Conservation (phyloP, 1,140 invertebrate species). For the Bombus breviceps region DNA sequence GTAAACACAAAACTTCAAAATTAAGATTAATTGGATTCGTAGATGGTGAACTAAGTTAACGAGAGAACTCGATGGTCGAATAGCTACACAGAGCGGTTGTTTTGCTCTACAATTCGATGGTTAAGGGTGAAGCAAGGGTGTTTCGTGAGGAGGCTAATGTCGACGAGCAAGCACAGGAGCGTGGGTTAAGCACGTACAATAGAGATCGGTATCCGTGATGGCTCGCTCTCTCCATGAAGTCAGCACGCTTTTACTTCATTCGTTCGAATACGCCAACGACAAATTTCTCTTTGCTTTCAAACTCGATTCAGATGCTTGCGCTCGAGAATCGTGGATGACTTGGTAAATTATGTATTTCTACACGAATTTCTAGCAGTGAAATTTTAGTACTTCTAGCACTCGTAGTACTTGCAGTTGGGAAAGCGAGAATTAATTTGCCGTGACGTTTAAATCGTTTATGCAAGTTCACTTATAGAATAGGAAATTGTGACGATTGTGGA, state of each 20-base stretch:
- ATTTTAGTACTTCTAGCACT: background rate
- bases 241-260: conserved; percentile 14
- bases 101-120: conserved; percentile 10
- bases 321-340: background rate
- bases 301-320: background rate
- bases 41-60: background rate
- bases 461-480: background rate
- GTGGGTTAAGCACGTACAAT: conserved; percentile 29
- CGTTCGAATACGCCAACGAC: background rate
- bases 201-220: conserved; percentile 32
- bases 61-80: background rate
- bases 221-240: conserved; percentile 10
- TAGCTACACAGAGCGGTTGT: background rate
- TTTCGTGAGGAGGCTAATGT: conserved; percentile 13
- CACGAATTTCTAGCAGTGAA: background rate
- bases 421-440: background rate
- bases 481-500: too few relatives aligned
- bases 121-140: conserved; percentile 8
- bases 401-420: too few relatives aligned
- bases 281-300: background rate
- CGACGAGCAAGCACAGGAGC: conserved; percentile 2
- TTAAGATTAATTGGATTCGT: background rate
- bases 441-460: background rate
- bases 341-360: background rate
- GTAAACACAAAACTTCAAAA: background rate